A percentile compares a stretch with the other conserved stretches of the same genome.
Conservation (phyloP, 2,888 invertebrate genomes). For the Sisyra terminalis region DNA sequence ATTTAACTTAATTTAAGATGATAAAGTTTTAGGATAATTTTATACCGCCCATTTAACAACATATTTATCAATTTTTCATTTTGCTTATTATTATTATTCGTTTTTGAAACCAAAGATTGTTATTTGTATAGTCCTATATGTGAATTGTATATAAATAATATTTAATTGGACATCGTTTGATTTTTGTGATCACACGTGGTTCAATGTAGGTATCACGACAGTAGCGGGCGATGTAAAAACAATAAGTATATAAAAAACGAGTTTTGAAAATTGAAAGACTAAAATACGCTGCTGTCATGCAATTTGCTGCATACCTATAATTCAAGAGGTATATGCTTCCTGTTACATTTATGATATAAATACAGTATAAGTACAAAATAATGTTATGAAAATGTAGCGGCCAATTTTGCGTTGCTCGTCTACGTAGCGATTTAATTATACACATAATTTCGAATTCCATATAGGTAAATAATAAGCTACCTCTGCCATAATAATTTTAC, state of each 20-base stretch:
- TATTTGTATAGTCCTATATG: slow-evolving; percentile 21
- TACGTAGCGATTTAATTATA: too few species aligned
- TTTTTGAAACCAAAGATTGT: slow-evolving; percentile 26
- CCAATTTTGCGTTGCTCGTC: too few species aligned
- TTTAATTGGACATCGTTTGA: neutral
- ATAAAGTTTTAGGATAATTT: slow-evolving; percentile 7
- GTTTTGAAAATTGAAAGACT: too few species aligned
- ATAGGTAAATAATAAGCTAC: too few species aligned
- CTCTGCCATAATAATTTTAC: too few species aligned
- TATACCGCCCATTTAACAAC: slow-evolving; percentile 9
- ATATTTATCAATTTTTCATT: slow-evolving; percentile 8
- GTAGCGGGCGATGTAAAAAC: neutral
- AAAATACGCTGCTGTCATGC: neutral
- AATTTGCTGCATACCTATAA: slow-evolving; percentile 12
- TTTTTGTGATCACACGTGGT: slow-evolving; percentile 2
- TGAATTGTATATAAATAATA: slow-evolving; percentile 6
- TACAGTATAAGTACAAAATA: slow-evolving; percentile 27
- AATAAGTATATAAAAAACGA: neutral
- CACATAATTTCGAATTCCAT: too few species aligned
- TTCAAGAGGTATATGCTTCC: slow-evolving; percentile 26
- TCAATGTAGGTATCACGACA: neutral
- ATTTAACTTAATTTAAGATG: too few species aligned
- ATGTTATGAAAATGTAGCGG: slow-evolving; percentile 9
- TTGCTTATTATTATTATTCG: slow-evolving; percentile 9
- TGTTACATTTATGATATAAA: slow-evolving; percentile 21